phyloP scores from a whole-genome alignment of 2,797 vertebrate species.

The Gorsachius magnificus region DNA sequence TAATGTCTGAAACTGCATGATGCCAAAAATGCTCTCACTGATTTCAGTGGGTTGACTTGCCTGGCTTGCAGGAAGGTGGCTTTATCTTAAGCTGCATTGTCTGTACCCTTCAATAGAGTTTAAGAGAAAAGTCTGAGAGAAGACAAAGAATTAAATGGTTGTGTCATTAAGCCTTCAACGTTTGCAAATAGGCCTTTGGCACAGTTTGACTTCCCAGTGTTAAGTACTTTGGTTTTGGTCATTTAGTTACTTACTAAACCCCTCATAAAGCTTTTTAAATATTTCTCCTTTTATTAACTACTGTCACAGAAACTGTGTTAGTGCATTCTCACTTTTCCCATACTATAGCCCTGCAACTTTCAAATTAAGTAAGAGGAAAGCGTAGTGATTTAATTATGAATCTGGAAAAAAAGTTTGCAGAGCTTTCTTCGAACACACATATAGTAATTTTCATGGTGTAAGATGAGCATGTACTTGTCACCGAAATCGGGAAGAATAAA shows the following conservation, averaged over 20 bases:
- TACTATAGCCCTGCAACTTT: not conserved
- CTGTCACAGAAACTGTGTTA: not conserved
- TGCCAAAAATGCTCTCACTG: not conserved
- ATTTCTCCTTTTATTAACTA: not conserved
- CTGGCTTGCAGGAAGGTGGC: not conserved
- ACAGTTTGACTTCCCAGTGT: not conserved
- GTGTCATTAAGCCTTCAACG: not conserved
- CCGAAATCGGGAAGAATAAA: no score
- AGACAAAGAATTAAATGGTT: not conserved
- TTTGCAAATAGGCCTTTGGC: not conserved
- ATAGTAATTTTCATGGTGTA: not conserved
- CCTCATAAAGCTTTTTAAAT: not conserved
- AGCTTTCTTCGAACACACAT: not conserved
- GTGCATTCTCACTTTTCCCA: not conserved
- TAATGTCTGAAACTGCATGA: not conserved
- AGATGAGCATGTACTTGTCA: rapidly evolving
- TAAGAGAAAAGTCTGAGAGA: not conserved
- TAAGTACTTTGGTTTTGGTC: not conserved
- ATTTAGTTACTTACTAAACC: not conserved
- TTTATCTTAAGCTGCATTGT: not conserved
- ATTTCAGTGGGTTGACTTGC: not conserved
- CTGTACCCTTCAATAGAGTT: not conserved
- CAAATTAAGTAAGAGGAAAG: not conserved
- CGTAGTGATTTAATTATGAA: not conserved
- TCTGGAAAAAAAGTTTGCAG: not conserved